phyloP scores from a whole-genome alignment of 2,797 vertebrate genomes.

The Leptoclinus maculatus region DNA sequence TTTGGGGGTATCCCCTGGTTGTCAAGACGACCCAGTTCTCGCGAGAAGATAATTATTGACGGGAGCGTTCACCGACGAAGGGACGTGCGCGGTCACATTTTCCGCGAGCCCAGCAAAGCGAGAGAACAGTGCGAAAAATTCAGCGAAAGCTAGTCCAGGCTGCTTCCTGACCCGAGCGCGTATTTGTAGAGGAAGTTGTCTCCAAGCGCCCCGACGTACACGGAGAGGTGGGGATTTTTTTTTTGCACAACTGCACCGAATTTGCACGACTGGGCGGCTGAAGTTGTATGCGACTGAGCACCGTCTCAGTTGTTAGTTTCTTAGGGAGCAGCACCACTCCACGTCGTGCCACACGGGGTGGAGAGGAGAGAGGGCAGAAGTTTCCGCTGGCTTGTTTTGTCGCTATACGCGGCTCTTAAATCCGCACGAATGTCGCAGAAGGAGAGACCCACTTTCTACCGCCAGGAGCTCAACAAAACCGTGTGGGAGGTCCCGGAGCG shows the following conservation, averaged over 20 bases:
- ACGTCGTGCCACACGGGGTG: slow-evolving; percentile 57
- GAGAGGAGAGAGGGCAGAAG: slow-evolving; percentile 73
- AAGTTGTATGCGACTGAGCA: slow-evolving; percentile 1
- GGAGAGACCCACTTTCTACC: slow-evolving; percentile 91
- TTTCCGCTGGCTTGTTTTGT: slow-evolving; percentile 77
- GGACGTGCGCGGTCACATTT: slow-evolving; percentile 56
- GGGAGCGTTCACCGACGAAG: slow-evolving; percentile 56
- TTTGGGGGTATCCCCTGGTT: slow-evolving; percentile 40
- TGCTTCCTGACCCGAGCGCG: slow-evolving; percentile 51
- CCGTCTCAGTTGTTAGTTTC: slow-evolving; percentile 6
- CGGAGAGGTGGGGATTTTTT: slow-evolving; percentile 22
- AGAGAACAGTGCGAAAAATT: slow-evolving; percentile 61
- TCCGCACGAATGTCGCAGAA: slow-evolving; percentile 88
- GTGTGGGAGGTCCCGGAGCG: slow-evolving; percentile 96
- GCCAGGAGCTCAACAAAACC: slow-evolving; percentile 96
- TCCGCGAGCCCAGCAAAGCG: slow-evolving; percentile 46
- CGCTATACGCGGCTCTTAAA: slow-evolving; percentile 65
- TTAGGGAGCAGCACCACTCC: slow-evolving; percentile 37
- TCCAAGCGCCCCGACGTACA: slow-evolving; percentile 45
- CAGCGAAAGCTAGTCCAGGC: slow-evolving; percentile 55
- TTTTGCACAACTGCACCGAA: slow-evolving; percentile 44
- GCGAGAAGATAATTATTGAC: slow-evolving; percentile 62
- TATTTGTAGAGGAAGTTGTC: slow-evolving; percentile 52
- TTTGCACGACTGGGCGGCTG: slow-evolving; percentile 33
- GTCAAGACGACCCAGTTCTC: slow-evolving; percentile 52